Percentiles rank a stretch among this genome's conserved stretches.
phyloP scores from a whole-genome alignment of 2,113 vertebrate species.

The Agelaius phoeniceus region DNA sequence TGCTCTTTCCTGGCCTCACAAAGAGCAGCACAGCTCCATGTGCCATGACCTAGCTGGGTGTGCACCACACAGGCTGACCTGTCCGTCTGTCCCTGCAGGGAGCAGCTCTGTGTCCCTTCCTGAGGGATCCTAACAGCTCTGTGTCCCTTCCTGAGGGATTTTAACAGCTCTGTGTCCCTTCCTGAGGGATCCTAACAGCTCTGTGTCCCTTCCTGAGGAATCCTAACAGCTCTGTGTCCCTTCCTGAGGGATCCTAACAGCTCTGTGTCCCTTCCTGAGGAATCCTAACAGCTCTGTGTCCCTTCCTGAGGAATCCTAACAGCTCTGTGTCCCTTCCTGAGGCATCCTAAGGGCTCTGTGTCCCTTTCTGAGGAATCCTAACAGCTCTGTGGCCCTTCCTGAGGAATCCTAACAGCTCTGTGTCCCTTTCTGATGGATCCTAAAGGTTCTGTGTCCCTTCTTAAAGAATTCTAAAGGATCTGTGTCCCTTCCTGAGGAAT shows the following conservation, averaged over 20 bases:
- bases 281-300: accelerated
- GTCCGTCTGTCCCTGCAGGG: accelerated
- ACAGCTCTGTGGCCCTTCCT: no score
- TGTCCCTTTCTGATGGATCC: no score
- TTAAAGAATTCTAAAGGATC: no score
- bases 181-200: accelerated
- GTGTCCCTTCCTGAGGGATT: accelerated
- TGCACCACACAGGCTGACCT: not conserved
- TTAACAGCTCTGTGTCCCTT: accelerated
- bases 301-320: accelerated
- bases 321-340: accelerated
- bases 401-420: no score
- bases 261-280: no score
- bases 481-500: no score
- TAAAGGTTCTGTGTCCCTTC: no score
- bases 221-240: accelerated
- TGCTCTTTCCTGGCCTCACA: not conserved
- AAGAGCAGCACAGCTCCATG: accelerated
- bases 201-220: not conserved
- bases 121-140: accelerated
- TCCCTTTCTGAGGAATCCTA: no score
- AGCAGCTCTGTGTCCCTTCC: not conserved
- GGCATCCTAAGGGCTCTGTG: no score
- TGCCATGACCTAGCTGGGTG: accelerated
- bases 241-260: no score